Evolutionary conservation across 2,113 vertebrate species (phyloP).

Genomic region (Alaudala cheleensis): DNA sequence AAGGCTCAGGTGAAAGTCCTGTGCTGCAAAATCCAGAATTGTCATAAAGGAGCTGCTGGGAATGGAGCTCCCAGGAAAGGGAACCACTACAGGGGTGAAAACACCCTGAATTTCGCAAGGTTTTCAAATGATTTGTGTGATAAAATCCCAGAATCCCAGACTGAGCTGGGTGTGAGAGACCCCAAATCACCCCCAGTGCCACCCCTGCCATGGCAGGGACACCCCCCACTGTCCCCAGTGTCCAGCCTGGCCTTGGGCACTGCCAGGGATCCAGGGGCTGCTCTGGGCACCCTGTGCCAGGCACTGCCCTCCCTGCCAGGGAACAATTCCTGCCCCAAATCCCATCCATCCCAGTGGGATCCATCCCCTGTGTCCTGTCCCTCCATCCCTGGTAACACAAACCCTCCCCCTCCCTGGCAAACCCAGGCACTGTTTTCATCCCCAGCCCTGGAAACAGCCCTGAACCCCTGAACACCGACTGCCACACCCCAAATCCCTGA

Average conservation of each 20-base stretch:
- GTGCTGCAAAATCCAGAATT: background rate
- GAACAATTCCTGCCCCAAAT: background rate
- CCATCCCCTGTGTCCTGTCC: background rate
- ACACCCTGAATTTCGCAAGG: background rate
- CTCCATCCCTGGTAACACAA: rapidly evolving
- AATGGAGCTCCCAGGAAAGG: background rate
- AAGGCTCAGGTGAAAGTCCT: background rate
- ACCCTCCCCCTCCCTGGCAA: background rate
- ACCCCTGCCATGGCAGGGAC: background rate
- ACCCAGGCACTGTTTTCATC: rapidly evolving
- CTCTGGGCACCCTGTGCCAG: background rate
- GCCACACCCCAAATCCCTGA: background rate
- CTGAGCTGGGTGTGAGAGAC: rapidly evolving
- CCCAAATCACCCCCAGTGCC: rapidly evolving
- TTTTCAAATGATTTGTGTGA: background rate
- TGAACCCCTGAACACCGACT: background rate
- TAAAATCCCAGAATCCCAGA: background rate
- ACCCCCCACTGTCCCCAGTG: background rate
- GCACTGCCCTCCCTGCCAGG: background rate
- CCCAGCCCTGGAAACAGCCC: background rate
- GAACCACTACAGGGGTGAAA: background rate
- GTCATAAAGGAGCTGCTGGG: background rate
- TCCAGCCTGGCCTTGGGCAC: background rate
- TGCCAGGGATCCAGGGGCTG: background rate
- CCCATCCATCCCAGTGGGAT: rapidly evolving